These are phyloP conservation scores for Polyodon spathula DNA, from an alignment of 2,113 vertebrate genomes.

Conservation along the genomic window DNA sequence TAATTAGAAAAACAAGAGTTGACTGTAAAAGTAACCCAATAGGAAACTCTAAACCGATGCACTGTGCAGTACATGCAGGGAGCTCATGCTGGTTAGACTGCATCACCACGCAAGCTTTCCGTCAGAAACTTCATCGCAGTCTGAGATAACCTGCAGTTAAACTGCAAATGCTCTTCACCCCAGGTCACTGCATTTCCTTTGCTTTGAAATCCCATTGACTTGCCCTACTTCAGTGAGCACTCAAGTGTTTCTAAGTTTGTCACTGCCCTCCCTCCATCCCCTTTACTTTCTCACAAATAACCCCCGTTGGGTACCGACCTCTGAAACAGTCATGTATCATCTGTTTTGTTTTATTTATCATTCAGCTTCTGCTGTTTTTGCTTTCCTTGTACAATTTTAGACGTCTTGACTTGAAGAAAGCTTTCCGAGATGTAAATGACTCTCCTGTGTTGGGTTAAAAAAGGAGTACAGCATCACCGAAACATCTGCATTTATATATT, in stretches of 20 bases:
- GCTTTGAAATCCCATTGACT: not conserved
- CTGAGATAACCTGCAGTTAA: too few species aligned
- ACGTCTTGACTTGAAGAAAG: conserved; percentile 5
- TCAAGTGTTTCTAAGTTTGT: not conserved
- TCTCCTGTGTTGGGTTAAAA: not conserved
- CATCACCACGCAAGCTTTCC: too few species aligned
- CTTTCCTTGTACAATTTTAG: conserved; percentile 3
- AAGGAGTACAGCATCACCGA: too few species aligned
- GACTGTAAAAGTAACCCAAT: too few species aligned
- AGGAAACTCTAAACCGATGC: too few species aligned
- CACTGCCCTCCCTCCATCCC: not conserved
- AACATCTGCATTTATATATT: too few species aligned
- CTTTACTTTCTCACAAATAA: conserved; percentile 8
- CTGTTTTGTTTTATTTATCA: conserved; percentile 10
- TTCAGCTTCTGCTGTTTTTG: not conserved
- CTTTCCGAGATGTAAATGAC: conserved; percentile 1
- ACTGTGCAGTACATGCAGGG: too few species aligned
- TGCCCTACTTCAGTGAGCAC: not conserved
- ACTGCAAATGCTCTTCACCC: too few species aligned
- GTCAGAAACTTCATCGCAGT: not conserved
- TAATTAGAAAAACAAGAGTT: too few species aligned
- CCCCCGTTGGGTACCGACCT: not conserved
- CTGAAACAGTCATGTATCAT: conserved; percentile 10
- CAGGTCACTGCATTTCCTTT: not conserved
- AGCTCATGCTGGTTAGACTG: too few species aligned